A percentile compares a stretch with the other conserved stretches of the same genome.
Evolutionary conservation across 2,888 invertebrate genomes (phyloP).

Genomic region (Drosophila basisetae): DNA sequence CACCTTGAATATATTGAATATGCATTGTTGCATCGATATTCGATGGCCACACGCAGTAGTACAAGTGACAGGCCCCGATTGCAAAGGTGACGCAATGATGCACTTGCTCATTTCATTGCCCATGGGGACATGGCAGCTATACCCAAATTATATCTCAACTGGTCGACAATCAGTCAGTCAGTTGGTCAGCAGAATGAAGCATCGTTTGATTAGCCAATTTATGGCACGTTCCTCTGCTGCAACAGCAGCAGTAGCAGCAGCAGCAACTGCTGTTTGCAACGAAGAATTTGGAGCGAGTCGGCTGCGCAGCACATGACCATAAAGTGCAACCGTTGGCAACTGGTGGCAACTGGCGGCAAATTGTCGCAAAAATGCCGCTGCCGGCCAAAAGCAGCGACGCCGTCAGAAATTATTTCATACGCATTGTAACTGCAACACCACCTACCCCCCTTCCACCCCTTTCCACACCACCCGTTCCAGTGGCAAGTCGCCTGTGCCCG

Average conservation of each 20-base stretch:
- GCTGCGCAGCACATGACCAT: constrained; percentile 73
- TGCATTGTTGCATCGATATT: not conserved
- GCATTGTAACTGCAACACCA: constrained; percentile 53
- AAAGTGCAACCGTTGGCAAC: constrained; percentile 49
- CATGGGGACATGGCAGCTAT: constrained; percentile 51
- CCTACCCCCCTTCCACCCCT: not conserved
- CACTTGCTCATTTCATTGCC: constrained; percentile 15
- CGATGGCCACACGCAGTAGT: constrained; percentile 6
- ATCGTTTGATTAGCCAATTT: constrained; percentile 84
- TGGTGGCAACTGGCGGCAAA: constrained; percentile 51
- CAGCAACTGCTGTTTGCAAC: constrained; percentile 50
- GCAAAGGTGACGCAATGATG: constrained; percentile 30
- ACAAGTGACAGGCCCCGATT: constrained; percentile 21
- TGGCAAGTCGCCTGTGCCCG: constrained; percentile 62
- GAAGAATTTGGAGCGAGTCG: constrained; percentile 81
- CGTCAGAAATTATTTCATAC: constrained; percentile 82
- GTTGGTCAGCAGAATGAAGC: constrained; percentile 47
- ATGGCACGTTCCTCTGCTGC: constrained; percentile 82
- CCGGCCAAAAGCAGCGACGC: constrained; percentile 71
- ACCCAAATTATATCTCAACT: constrained; percentile 64
- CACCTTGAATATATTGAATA: not conserved
- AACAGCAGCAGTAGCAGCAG: no score
- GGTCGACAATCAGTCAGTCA: constrained; percentile 56
- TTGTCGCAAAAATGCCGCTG: constrained; percentile 77
- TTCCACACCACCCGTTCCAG: constrained; percentile 2